Percentiles rank a stretch among this genome's conserved stretches.
Evolutionary conservation across 2,797 vertebrate genomes (phyloP).

Genomic region (Perdix hodgsoniae): DNA sequence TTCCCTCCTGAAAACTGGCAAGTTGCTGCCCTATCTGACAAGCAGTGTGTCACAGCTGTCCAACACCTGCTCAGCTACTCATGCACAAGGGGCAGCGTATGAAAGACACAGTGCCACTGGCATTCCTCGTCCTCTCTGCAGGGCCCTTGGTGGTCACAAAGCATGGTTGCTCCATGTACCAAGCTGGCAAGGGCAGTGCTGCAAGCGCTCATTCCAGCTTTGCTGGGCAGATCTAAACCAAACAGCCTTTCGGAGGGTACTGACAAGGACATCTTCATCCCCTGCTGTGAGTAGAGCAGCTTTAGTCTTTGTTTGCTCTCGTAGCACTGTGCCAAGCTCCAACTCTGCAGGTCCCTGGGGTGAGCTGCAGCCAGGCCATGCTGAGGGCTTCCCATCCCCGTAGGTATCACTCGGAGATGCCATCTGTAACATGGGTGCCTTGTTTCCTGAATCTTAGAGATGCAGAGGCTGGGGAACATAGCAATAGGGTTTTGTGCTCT

Average conservation of each 20-base stretch:
- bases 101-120: background rate
- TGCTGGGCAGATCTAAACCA: conserved; percentile 1
- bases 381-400: background rate
- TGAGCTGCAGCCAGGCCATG: background rate
- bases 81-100: rapidly evolving
- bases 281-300: rapidly evolving
- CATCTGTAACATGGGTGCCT: background rate
- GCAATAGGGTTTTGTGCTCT: background rate
- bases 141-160: rapidly evolving
- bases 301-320: background rate
- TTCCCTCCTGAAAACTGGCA: background rate
- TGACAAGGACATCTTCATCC: conserved; percentile 56
- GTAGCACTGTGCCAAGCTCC: background rate
- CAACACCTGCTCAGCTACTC: background rate
- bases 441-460: background rate
- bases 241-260: conserved; percentile 7
- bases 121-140: rapidly evolving
- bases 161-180: rapidly evolving
- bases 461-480: background rate
- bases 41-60: background rate
- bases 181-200: background rate
- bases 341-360: background rate
- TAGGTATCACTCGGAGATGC: background rate
- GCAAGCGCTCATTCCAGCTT: rapidly evolving
- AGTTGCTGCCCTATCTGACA: background rate